A percentile compares a stretch with the other conserved stretches of the same genome.
Conservation (phyloP, 35 echinoderm and acorn worm species). For the Apostichopus japonicus region DNA sequence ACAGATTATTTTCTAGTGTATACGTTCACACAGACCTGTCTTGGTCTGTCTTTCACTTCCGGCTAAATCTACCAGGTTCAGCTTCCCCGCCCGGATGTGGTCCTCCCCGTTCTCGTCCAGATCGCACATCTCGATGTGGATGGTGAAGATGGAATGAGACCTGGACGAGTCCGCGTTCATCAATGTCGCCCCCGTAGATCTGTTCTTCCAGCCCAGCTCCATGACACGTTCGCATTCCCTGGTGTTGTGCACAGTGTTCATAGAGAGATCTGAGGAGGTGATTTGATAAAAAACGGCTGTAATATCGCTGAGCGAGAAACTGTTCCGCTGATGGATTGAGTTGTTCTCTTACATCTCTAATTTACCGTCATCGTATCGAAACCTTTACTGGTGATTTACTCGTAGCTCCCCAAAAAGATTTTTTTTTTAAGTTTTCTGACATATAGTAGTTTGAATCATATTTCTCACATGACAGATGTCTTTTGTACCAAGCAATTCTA, state of each 20-base stretch:
- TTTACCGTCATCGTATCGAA: too few species aligned
- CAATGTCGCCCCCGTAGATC: conserved; percentile 84
- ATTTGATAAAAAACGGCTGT: too few species aligned
- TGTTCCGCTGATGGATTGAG: too few species aligned
- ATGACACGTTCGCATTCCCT: conserved; percentile 86
- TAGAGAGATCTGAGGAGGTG: conserved; percentile 69
- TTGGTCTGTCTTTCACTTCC: conserved; percentile 74
- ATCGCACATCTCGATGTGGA: conserved; percentile 99
- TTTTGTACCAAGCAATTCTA: too few species aligned
- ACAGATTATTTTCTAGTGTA: not conserved
- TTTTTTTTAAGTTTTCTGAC: too few species aligned
- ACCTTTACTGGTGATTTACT: too few species aligned
- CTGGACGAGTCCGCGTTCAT: conserved; percentile 98
- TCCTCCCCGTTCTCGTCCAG: conserved; percentile 82
- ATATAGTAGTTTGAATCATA: too few species aligned
- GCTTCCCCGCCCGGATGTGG: conserved; percentile 77
- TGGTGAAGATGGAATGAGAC: conserved; percentile 99
- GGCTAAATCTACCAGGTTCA: conserved; percentile 74
- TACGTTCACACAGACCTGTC: conserved; percentile 41
- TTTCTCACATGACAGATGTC: too few species aligned
- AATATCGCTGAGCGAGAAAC: too few species aligned
- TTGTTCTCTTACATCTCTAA: too few species aligned
- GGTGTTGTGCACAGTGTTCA: conserved; percentile 94
- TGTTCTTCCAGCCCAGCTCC: conserved; percentile 95
- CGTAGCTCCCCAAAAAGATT: too few species aligned